Conservation (phyloP, 2,113 vertebrate species). For the Bubo blakistoni region DNA sequence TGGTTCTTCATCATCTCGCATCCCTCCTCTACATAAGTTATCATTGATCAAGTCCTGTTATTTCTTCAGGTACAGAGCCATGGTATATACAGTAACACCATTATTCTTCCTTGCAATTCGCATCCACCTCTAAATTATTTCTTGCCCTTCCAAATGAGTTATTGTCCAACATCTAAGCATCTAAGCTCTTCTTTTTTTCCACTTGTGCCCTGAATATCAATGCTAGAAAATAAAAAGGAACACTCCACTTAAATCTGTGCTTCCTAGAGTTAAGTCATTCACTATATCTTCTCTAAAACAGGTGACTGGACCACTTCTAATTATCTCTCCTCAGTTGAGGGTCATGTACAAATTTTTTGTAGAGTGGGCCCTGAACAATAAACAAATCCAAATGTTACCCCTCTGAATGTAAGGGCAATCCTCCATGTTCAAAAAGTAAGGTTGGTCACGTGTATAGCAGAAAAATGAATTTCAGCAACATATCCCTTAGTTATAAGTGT, state of each 20-base stretch:
- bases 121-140: constrained; percentile 62
- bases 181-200: not conserved
- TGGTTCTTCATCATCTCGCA: constrained; percentile 61
- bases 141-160: constrained; percentile 55
- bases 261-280: not conserved
- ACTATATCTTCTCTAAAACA: not conserved
- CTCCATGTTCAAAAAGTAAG: not conserved
- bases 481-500: not conserved
- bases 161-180: not conserved
- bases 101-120: constrained; percentile 60
- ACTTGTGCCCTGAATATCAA: constrained; percentile 16
- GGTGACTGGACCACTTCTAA: not conserved
- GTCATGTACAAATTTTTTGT: not conserved
- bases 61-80: constrained; percentile 55
- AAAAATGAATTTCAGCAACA: not conserved
- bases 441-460: not conserved
- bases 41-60: constrained; percentile 68
- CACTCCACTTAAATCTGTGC: not conserved
- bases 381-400: not conserved
- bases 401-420: not conserved
- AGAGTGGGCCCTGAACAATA: not conserved
- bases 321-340: not conserved
- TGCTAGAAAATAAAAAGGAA: not conserved
- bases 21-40: constrained; percentile 2
- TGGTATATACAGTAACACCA: constrained; percentile 44